Percentiles rank a stretch among this genome's conserved stretches.
phyloP scores from a whole-genome alignment of 2,113 vertebrate genomes.

The Zootoca vivipara region DNA sequence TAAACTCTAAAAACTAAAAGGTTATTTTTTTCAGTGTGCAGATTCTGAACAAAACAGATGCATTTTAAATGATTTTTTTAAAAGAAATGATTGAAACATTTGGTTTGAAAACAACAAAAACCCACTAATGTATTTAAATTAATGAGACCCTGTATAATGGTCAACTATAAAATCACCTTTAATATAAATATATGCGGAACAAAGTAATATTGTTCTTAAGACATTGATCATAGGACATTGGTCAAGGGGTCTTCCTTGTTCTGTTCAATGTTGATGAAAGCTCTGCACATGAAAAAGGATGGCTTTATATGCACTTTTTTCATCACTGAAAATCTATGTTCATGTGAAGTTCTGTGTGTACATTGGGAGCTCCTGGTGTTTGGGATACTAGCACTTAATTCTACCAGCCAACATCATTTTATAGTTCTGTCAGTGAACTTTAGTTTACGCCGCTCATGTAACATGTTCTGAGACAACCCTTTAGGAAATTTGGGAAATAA shows the following conservation, averaged over 20 bases:
- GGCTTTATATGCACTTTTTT: background rate
- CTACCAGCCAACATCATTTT: background rate
- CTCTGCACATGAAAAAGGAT: background rate
- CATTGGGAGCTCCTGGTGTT: background rate
- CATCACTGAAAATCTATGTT: background rate
- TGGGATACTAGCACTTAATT: background rate
- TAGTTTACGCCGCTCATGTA: background rate
- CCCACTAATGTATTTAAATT: background rate
- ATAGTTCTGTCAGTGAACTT: background rate
- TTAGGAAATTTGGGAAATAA: background rate
- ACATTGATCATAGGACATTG: too few relatives aligned
- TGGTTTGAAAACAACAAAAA: background rate
- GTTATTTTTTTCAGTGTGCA: background rate
- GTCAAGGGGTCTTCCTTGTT: background rate
- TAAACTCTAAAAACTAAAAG: background rate
- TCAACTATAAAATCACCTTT: background rate
- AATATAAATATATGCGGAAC: background rate
- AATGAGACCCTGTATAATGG: background rate
- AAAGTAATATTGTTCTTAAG: background rate
- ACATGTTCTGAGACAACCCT: background rate
- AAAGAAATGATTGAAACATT: background rate
- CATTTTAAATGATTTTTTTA: background rate
- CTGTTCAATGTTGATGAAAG: background rate
- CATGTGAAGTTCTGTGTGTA: background rate
- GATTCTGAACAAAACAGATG: background rate